These are phyloP conservation scores for Dasyornis broadbenti DNA, from an alignment of 2,113 vertebrate species.

Conservation along the genomic window DNA sequence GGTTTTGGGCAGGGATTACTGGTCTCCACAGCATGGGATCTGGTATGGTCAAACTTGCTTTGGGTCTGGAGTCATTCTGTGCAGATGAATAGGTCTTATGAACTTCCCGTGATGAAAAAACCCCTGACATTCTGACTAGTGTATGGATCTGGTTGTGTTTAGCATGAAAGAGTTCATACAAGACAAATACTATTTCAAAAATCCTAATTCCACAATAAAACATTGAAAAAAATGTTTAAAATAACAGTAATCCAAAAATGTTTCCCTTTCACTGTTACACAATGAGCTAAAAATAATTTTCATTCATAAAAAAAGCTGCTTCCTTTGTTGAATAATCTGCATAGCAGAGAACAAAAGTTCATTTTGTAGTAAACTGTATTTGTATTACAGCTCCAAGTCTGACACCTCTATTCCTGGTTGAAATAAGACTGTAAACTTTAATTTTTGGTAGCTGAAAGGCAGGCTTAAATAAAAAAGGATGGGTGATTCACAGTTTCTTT, in stretches of 20 bases:
- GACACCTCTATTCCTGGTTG: background rate
- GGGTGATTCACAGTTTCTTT: background rate
- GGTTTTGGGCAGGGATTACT: background rate
- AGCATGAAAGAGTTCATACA: background rate
- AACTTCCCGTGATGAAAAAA: background rate
- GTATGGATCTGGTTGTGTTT: background rate
- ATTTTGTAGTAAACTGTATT: constrained; percentile 3
- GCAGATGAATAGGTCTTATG: background rate
- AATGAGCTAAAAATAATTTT: constrained; percentile 46
- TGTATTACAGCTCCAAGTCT: background rate
- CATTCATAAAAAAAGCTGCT: constrained; percentile 48
- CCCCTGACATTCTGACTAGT: rapidly evolving
- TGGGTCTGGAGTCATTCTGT: background rate
- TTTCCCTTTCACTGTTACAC: constrained; percentile 24
- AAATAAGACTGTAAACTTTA: background rate
- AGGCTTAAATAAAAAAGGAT: background rate
- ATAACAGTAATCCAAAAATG: background rate
- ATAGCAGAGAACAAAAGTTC: constrained; percentile 17
- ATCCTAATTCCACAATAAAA: background rate
- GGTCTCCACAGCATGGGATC: background rate
- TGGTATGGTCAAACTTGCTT: background rate
- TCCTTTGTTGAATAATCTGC: constrained; percentile 48
- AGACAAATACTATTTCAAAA: background rate
- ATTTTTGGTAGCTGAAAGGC: background rate
- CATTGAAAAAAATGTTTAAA: background rate